Evolutionary conservation across 2,113 vertebrate genomes (phyloP), one percentile per base, ranked within the genome.

Genomic region (Lophius piscatorius): DNA sequence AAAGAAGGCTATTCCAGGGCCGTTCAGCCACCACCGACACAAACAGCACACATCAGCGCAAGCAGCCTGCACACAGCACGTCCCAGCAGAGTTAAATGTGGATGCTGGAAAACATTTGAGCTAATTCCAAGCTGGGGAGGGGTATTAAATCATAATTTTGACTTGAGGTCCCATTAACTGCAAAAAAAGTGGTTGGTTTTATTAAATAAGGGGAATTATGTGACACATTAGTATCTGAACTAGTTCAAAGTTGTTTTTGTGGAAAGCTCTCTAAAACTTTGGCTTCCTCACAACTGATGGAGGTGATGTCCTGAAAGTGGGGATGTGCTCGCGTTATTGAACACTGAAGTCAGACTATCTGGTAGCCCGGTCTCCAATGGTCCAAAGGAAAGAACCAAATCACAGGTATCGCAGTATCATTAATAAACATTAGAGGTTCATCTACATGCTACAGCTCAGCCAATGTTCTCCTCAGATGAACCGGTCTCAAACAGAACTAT

Each of bases 1-100:
- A 48, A 69, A 80, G 80, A 70, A 18, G 67, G 79, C 80, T 87
- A 83, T 87, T 91, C 85, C 76, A 56, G 70, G 81, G 58, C 63
- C 12, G 1, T 7, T 59, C 41, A 72, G 54, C 59, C 63, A 39
- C 67, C 74, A 23, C 72, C 70, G 36, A 80, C 35, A 66, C 76
- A 81, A 87, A 86, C 80, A 76, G 76, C 78, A 84, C 76, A 80
- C 60, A 85, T 82, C 82, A 84, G 83, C 81, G 80, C 41, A 26
- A 56, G 63, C 68, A 49, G 68, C 45, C 52, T 58, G 80, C 78
- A 69, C 67, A 71, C 24, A 41, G 71, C 16, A 9, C 5, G 45
- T 56, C 74, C 60, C 75, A 41, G 63, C 49, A 42, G 74, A 71
- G 48, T 58, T 63, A 35, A 59, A 61, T 35, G 51, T 51, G 72